Evolutionary conservation across 2,888 invertebrate genomes (phyloP), one percentile per base, ranked within the genome.

Genomic region (Lypha dubia): DNA sequence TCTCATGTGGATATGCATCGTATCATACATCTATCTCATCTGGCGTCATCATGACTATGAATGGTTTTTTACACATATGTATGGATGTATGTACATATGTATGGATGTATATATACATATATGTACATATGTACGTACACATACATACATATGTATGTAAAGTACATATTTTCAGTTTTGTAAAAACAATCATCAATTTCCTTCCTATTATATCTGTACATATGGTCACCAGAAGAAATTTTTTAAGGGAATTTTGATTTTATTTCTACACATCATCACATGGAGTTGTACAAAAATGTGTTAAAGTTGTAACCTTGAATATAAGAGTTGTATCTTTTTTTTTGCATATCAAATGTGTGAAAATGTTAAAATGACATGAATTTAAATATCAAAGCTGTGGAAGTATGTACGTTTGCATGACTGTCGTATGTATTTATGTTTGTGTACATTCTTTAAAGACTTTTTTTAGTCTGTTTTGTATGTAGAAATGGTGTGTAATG

Each of bases 311-410:
- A 77, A 77, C 84, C 84, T 84, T 84, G 84, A 84, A 81, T 74
- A 63, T 41, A 20, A 44, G 46, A 60, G 28, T 17, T 58, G 9
- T 58, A n/a, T 22, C 15, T 62, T 41, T 41, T 67, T 62, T 70
- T 56, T 41, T 70, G 75, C 84, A 56, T 86, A 84, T 62, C 24
- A 79, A 86, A 86, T 86, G 86, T 86, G 86, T 81, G 86, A 86
- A 85, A 76, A 82, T 82, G 15, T 58, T 73, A 53, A 22, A 76
- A 85, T 79, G 75, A 62, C 83, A 82, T 63, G 73, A 58, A 53
- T 49, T 63, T 46, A 28, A 60, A 22, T 67, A 56, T 28, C 0
- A 28, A 58, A 49, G 15, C 32, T 1, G 9, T 20, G 11, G 11
- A 53, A 56, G 41, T 35, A 13, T 35, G 44, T 17, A 17, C 11